Percentiles rank a stretch among this genome's conserved stretches.
phyloP scores from a whole-genome alignment of 2,888 invertebrate species.

The Proisotoma minuta region DNA sequence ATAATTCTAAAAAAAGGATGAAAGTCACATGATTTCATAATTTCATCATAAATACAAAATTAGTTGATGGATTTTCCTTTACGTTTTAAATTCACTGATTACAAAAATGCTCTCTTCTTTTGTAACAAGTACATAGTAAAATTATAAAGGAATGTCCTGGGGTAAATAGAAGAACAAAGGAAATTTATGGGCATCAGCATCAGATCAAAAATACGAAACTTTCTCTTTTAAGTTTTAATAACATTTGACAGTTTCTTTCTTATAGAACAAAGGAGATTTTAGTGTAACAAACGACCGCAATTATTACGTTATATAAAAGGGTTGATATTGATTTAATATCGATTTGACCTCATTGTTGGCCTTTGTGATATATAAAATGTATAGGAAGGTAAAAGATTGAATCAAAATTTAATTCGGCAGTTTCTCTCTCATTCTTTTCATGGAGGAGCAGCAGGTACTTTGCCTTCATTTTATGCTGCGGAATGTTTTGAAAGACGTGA shows the following conservation, averaged over 20 bases:
- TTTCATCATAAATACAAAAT: too few relatives aligned
- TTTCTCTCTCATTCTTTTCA: neutral
- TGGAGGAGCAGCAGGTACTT: too few relatives aligned
- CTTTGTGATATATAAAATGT: neutral
- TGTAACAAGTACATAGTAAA: too few relatives aligned
- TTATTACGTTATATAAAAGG: neutral
- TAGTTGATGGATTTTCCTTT: too few relatives aligned
- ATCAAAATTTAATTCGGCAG: neutral
- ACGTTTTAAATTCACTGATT: too few relatives aligned
- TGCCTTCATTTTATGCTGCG: neutral
- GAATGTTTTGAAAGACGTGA: neutral
- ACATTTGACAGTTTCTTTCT: neutral
- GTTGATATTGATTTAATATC: neutral
- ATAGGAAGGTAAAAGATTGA: neutral
- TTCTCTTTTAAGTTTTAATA: neutral
- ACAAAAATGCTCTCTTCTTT: too few relatives aligned
- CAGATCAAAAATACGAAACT: neutral
- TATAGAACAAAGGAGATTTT: neutral
- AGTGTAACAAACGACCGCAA: slow-evolving; percentile 1
- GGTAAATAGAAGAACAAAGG: neutral
- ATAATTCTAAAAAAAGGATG: too few relatives aligned
- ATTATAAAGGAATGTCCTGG: too few relatives aligned
- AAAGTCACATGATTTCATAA: too few relatives aligned
- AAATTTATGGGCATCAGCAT: neutral
- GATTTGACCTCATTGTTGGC: neutral